phyloP scores from a whole-genome alignment of 2,888 invertebrate genomes.

The Helicoverpa assulta region DNA sequence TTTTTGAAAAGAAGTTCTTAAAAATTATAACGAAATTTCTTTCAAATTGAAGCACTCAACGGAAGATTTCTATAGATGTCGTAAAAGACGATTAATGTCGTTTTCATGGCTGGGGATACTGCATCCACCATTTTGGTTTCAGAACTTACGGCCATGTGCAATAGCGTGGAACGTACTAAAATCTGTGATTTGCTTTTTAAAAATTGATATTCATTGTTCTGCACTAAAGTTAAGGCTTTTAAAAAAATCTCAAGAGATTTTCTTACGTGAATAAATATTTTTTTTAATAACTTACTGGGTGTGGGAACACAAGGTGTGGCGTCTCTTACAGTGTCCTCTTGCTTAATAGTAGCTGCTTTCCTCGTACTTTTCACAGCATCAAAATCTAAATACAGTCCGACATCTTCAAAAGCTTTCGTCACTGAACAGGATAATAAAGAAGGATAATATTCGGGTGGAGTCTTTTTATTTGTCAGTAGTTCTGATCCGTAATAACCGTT shows the following conservation, averaged over 20 bases:
- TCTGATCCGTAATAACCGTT: conserved; percentile 82
- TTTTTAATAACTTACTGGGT: conserved; percentile 74
- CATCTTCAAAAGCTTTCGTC: conserved; percentile 74
- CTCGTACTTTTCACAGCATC: conserved; percentile 74
- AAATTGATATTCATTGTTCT: not conserved
- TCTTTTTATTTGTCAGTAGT: conserved; percentile 73
- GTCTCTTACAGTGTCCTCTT: conserved; percentile 77
- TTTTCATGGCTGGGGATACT: conserved; percentile 36
- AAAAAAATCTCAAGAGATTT: not conserved
- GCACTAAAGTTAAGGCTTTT: not conserved
- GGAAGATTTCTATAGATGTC: conserved; percentile 43
- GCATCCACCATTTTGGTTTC: conserved; percentile 30
- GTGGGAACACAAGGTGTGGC: conserved; percentile 79
- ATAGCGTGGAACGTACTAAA: conserved; percentile 11
- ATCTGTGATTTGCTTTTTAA: not conserved
- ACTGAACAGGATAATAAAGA: conserved; percentile 75
- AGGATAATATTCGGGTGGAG: conserved; percentile 78
- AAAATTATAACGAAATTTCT: conserved; percentile 25
- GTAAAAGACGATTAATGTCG: conserved; percentile 46
- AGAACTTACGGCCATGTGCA: conserved; percentile 14
- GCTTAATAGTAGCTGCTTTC: conserved; percentile 74
- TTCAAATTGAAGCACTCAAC: conserved; percentile 24
- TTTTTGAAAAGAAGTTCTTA: conserved; percentile 4
- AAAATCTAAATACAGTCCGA: conserved; percentile 75
- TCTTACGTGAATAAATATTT: not conserved